These are phyloP conservation scores for Teleiodes luculella DNA, from an alignment of 2,888 invertebrate species.

Conservation along the genomic window DNA sequence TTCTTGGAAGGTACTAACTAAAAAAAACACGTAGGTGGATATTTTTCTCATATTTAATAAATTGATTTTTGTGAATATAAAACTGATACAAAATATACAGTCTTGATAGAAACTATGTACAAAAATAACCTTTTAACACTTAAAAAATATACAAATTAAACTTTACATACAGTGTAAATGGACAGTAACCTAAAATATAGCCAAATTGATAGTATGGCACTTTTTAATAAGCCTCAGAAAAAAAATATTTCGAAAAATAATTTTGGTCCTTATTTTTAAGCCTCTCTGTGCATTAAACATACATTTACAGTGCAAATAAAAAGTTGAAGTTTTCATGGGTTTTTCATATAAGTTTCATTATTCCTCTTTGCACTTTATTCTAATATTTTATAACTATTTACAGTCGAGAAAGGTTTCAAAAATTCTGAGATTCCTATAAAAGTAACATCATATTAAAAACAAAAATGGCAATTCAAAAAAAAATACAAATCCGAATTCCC, in stretches of 20 bases:
- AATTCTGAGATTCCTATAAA: background rate
- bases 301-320: background rate
- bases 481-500: background rate
- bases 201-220: slow-evolving; percentile 14
- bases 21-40: background rate
- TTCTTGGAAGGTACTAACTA: no score
- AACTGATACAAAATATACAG: slow-evolving; percentile 72
- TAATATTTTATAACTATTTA: background rate
- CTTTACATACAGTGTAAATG: background rate
- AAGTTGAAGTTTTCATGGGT: background rate
- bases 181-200: background rate
- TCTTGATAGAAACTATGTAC: slow-evolving; percentile 62
- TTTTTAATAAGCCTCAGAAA: background rate
- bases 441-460: background rate
- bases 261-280: background rate
- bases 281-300: background rate
- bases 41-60: background rate
- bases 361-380: no score
- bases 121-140: slow-evolving; percentile 28
- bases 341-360: no score
- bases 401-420: background rate
- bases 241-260: background rate
- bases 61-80: slow-evolving; percentile 10
- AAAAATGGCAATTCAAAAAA: background rate
- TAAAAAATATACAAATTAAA: background rate